These are phyloP conservation scores for Caranx ignobilis DNA, from an alignment of 2,113 vertebrate species.

Conservation along the genomic window DNA sequence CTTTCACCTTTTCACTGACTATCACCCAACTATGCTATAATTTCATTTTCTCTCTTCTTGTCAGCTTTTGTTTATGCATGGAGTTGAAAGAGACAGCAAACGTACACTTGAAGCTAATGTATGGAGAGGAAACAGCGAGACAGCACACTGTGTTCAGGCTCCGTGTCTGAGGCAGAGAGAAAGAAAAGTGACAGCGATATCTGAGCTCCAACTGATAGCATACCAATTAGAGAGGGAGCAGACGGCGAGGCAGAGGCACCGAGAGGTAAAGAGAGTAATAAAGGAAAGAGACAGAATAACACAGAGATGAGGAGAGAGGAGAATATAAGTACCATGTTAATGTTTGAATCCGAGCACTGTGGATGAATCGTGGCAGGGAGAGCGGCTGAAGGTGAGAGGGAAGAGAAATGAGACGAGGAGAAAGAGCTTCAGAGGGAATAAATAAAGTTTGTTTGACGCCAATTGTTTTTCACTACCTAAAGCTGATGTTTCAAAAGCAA, in stretches of 20 bases:
- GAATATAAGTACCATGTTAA: constrained; percentile 47
- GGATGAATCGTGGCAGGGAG: constrained; percentile 22
- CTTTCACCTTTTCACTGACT: constrained; percentile 11
- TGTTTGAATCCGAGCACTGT: constrained; percentile 31
- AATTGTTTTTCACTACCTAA: constrained; percentile 1
- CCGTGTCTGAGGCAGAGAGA: constrained; percentile 29
- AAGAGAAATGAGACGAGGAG: neutral
- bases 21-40: neutral
- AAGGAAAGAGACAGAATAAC: constrained; percentile 44
- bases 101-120: constrained; percentile 5
- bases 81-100: neutral
- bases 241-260: constrained; percentile 37
- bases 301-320: constrained; percentile 25
- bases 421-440: neutral
- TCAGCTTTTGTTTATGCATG: constrained; percentile 21
- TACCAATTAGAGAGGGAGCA: constrained; percentile 65
- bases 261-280: constrained; percentile 55
- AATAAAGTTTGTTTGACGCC: constrained; percentile 21
- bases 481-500: constrained; percentile 1
- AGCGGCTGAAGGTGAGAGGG: constrained; percentile 14
- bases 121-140: constrained; percentile 27
- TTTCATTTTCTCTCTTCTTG: neutral
- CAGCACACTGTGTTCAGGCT: neutral
- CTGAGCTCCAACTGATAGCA: constrained; percentile 52
- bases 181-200: constrained; percentile 50